Conservation (phyloP, 2,888 invertebrate genomes). For the Drosophila fulvimacula region DNA sequence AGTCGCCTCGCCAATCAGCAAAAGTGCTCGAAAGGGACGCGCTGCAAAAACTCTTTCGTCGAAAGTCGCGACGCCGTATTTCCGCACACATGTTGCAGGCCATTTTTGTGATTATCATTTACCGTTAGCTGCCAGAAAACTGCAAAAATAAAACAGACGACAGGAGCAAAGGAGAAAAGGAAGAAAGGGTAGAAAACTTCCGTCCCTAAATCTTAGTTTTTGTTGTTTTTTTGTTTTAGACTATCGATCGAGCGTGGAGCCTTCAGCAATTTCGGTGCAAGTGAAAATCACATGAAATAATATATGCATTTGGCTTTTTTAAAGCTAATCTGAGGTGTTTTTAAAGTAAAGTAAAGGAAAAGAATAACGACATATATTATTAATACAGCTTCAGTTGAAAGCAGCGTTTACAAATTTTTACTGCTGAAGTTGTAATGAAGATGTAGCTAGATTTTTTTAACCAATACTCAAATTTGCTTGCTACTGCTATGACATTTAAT, state of each 20-base stretch:
- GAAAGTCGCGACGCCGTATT: conserved; percentile 75
- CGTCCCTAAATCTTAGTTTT: too few relatives aligned
- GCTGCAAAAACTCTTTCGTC: conserved; percentile 66
- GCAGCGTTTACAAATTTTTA: too few relatives aligned
- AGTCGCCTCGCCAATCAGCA: conserved; percentile 66
- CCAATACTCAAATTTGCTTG: too few relatives aligned
- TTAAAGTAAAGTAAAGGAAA: too few relatives aligned
- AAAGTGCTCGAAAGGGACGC: conserved; percentile 64
- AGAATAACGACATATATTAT: too few relatives aligned
- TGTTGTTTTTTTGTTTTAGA: neutral
- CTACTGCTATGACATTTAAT: too few relatives aligned
- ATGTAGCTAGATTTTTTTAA: too few relatives aligned
- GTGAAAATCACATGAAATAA: conserved; percentile 45
- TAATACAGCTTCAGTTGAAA: too few relatives aligned
- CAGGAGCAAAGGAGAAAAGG: neutral
- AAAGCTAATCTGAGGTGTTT: neutral
- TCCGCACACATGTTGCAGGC: conserved; percentile 79
- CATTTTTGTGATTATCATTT: conserved; percentile 79
- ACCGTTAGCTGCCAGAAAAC: conserved; percentile 45
- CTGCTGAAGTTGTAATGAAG: too few relatives aligned
- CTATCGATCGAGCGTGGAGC: conserved; percentile 48
- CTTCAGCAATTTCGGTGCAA: conserved; percentile 58
- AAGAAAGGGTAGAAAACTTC: neutral
- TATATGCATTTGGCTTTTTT: conserved; percentile 31
- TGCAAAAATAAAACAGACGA: conserved; percentile 1